phyloP scores from a whole-genome alignment of 1,140 invertebrate genomes.

The Drosophila kohkoa region DNA sequence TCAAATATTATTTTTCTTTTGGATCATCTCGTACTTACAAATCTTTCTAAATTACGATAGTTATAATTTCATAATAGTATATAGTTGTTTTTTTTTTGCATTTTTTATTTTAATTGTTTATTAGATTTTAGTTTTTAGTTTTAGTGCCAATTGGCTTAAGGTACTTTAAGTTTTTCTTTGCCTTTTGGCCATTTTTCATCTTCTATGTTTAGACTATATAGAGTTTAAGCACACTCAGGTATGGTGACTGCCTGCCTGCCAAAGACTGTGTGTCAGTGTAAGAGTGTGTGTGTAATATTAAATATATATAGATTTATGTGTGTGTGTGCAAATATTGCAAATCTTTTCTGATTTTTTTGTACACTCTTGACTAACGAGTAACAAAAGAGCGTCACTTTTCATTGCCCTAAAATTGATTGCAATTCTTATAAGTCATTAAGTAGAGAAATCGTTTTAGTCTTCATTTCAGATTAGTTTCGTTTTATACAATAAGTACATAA shows the following conservation, averaged over 20 bases:
- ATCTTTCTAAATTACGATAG: constrained; percentile 43
- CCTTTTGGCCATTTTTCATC: constrained; percentile 54
- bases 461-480: constrained; percentile 74
- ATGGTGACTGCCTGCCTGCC: constrained; percentile 22
- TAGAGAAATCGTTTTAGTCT: constrained; percentile 79
- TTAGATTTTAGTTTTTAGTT: constrained; percentile 74
- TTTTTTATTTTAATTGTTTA: constrained; percentile 54
- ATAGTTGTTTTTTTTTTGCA: constrained; percentile 12
- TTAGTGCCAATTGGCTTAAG: constrained; percentile 84
- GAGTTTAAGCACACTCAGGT: constrained; percentile 60
- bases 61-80: constrained; percentile 44
- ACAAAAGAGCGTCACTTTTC: constrained; percentile 54
- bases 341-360: constrained; percentile 38
- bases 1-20: constrained; percentile 3
- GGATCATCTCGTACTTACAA: neutral
- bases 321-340: constrained; percentile 76
- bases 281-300: constrained; percentile 38
- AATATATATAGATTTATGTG: constrained; percentile 24
- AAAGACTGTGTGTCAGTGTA: constrained; percentile 30
- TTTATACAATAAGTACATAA: constrained; percentile 57
- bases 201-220: constrained; percentile 33
- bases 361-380: constrained; percentile 63
- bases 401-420: constrained; percentile 66
- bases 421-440: constrained; percentile 79
- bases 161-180: constrained; percentile 81